These are phyloP conservation scores for Drosophila ogumai DNA, from an alignment of 1,140 invertebrate genomes.

Conservation along the genomic window DNA sequence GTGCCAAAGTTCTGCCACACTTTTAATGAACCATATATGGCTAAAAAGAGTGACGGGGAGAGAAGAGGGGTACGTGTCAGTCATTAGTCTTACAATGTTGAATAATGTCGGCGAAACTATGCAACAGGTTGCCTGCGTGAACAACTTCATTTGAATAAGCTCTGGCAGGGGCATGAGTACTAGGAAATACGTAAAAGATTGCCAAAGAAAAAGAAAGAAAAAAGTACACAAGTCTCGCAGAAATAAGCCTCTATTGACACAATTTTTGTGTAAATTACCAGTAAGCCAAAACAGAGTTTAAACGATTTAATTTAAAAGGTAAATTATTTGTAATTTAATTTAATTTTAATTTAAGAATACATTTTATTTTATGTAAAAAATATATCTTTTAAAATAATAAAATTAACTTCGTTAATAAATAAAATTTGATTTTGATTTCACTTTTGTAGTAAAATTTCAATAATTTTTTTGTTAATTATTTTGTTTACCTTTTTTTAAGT, in stretches of 20 bases:
- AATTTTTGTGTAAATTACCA: neutral
- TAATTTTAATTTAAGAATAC: neutral
- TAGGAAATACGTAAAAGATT: slow-evolving; percentile 9
- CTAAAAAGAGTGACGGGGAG: slow-evolving; percentile 37
- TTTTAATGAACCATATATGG: slow-evolving; percentile 67
- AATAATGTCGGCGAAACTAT: slow-evolving; percentile 32
- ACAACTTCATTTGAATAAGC: slow-evolving; percentile 42
- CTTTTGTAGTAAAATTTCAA: no score
- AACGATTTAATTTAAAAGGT: neutral
- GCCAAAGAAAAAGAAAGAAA: slow-evolving; percentile 7
- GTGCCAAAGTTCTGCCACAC: slow-evolving; percentile 75
- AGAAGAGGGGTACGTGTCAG: slow-evolving; percentile 31
- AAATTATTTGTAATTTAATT: neutral
- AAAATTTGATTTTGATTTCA: no score
- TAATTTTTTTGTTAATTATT: no score
- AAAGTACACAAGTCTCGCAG: neutral
- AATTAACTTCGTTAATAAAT: no score
- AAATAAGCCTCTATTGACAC: neutral
- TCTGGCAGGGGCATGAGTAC: slow-evolving; percentile 6
- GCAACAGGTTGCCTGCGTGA: slow-evolving; percentile 37
- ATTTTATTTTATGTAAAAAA: no score
- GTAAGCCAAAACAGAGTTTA: neutral
- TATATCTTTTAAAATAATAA: neutral
- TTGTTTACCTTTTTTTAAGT: no score
- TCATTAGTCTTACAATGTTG: slow-evolving; percentile 44